Evolutionary conservation across 2,888 invertebrate species (phyloP).

Genomic region (Heliconius hortense): DNA sequence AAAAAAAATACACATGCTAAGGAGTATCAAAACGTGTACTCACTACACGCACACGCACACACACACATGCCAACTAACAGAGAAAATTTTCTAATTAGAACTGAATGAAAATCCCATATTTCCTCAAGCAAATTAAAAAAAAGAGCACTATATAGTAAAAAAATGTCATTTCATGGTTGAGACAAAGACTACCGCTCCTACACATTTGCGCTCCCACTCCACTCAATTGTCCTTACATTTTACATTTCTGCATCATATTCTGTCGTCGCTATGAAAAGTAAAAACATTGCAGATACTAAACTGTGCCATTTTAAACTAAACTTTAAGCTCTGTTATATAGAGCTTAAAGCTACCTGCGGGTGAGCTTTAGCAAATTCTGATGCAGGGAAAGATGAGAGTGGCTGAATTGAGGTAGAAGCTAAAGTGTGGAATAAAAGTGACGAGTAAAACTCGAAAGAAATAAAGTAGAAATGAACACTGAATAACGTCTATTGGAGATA

Average conservation of each 20-base stretch:
- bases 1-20: neutral
- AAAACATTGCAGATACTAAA: conserved; percentile 67
- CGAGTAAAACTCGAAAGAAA: conserved; percentile 56
- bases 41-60: neutral
- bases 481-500: conserved; percentile 41
- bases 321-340: conserved; percentile 42
- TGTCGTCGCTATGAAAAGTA: conserved; percentile 75
- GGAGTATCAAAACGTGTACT: neutral
- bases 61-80: conserved; percentile 4
- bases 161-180: conserved; percentile 55
- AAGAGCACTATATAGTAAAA: conserved; percentile 51
- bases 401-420: conserved; percentile 76
- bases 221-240: conserved; percentile 79
- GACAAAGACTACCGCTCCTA: conserved; percentile 62
- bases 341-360: conserved; percentile 43
- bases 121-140: conserved; percentile 54
- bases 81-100: conserved; percentile 37
- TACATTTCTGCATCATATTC: conserved; percentile 80
- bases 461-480: conserved; percentile 49
- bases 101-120: conserved; percentile 41
- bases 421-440: conserved; percentile 80
- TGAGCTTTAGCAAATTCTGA: conserved; percentile 64
- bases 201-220: conserved; percentile 65
- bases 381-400: conserved; percentile 74
- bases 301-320: conserved; percentile 36